A percentile compares a stretch with the other conserved stretches of the same genome.
Conservation (phyloP, 2,113 vertebrate genomes). For the Pteruthius melanotis region DNA sequence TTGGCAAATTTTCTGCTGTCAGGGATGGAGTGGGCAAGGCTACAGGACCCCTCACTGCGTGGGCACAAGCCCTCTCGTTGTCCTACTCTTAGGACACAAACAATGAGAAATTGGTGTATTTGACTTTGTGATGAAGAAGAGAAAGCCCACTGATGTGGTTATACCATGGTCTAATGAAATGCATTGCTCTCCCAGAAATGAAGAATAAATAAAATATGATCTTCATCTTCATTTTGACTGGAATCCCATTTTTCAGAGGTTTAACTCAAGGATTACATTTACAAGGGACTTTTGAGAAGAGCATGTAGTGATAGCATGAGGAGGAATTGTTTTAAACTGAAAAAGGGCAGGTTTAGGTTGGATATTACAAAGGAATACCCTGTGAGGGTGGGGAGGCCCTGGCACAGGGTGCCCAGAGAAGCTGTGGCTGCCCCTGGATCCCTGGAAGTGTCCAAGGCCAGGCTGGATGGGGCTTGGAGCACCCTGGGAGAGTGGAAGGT, state of each 20-base stretch:
- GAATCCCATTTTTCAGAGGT: background rate
- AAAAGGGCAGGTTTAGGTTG: background rate
- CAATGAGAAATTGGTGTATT: background rate
- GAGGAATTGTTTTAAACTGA: background rate
- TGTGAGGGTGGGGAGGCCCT: fast-evolving
- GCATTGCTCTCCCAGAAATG: background rate
- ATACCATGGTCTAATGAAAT: background rate
- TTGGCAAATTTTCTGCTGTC: background rate
- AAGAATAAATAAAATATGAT: background rate
- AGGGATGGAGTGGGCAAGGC: background rate
- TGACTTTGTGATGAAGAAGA: background rate
- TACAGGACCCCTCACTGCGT: fast-evolving
- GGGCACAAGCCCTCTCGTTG: fast-evolving
- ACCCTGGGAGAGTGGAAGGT: fast-evolving
- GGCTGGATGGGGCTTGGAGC: fast-evolving
- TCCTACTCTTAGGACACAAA: background rate
- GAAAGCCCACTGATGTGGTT: background rate
- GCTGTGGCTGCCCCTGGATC: background rate
- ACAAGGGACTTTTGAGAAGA: background rate
- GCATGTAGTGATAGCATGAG: background rate
- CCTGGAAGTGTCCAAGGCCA: background rate
- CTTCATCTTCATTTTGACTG: background rate
- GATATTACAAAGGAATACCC: background rate
- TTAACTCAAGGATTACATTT: background rate
- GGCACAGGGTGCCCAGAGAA: background rate